phyloP scores from a whole-genome alignment of 2,888 invertebrate genomes.

The Drosophila paramelanica region DNA sequence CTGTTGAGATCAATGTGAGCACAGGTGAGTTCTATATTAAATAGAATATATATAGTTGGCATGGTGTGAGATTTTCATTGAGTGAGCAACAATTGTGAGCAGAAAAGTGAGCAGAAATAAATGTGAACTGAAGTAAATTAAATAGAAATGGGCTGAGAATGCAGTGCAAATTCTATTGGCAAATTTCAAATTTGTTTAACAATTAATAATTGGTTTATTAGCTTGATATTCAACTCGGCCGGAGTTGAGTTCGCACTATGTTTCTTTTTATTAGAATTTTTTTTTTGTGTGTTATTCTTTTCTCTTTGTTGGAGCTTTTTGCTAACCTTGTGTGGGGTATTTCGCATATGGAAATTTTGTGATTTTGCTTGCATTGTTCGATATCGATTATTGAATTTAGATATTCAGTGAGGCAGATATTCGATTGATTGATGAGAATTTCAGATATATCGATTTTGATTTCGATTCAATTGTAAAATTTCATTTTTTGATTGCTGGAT shows the following conservation, averaged over 20 bases:
- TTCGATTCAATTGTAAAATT: slow-evolving; percentile 21
- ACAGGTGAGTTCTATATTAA: slow-evolving; percentile 10
- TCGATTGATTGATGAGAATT: slow-evolving; percentile 51
- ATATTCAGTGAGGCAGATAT: slow-evolving; percentile 45
- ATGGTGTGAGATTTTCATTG: slow-evolving; percentile 22
- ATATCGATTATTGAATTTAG: slow-evolving; percentile 41
- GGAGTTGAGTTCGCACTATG: slow-evolving; percentile 20
- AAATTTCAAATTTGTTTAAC: slow-evolving; percentile 40
- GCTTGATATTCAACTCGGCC: slow-evolving; percentile 21
- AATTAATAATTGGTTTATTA: not conserved
- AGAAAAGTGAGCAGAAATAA: slow-evolving; percentile 28
- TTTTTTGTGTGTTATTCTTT: slow-evolving; percentile 2
- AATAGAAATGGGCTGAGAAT: slow-evolving; percentile 44
- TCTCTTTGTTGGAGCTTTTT: slow-evolving; percentile 40
- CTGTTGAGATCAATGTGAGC: slow-evolving; percentile 16
- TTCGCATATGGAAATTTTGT: slow-evolving; percentile 79
- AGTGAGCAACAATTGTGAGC: slow-evolving; percentile 27
- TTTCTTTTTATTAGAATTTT: slow-evolving; percentile 13
- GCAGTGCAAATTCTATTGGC: slow-evolving; percentile 71
- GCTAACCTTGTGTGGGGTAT: slow-evolving; percentile 76
- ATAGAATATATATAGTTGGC: slow-evolving; percentile 4
- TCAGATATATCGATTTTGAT: slow-evolving; percentile 32
- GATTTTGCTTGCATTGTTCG: slow-evolving; percentile 74
- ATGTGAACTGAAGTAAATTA: not conserved
- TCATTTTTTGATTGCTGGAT: slow-evolving; percentile 26